Base-by-base conservation (phyloP, 2,113 vertebrate genomes). In the Chionodraco myersi region DNA sequence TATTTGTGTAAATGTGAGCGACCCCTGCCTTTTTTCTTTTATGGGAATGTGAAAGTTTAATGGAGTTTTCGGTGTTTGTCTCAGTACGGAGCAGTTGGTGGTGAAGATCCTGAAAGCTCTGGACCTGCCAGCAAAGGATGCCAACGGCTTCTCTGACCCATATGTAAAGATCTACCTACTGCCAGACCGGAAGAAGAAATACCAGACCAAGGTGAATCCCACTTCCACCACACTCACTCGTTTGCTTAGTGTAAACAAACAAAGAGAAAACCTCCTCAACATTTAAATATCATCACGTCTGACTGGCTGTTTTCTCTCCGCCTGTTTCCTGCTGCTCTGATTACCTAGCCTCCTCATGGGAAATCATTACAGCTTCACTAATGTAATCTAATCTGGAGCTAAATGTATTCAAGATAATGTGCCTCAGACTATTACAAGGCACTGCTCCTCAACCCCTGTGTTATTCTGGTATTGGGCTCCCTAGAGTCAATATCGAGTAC, bases 91-190 rank as follows among this genome's bases (percentile, higher is more conserved):
- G 91, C 97, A 98, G 94, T 87, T 98, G 82, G 96, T 97, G 88
- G 96, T 98, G 68, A 95, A 97, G 86, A 96, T 98, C 82, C 93
- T 97, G 63, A 97, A 97, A 92, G 97, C 96, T 75, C 62, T 97
- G 86, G 97, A 98, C 88, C 95, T 98, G 68, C 96, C 97, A 0
- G 97, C 97, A 36, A 98, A 98, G 86, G 97, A 98, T 52, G 96
- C 96, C 90, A 97, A 97, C 2, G 97, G 97, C 45, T 97, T 97
- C 93, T 98, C 96, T 0, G 97, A 98, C 90, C 97, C 97, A 1
- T 98, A 98, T 2, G 97, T 98, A 78, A 98, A 97, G 94, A 98
- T 98, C 89, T 98, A 98, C 94, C 95, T 98, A 89, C 95, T 98
- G 84, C 97, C 97, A 1, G 97, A 98, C 91, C 96, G 97, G 85